Evolutionary conservation across 2,797 vertebrate genomes (phyloP).

Genomic region (Premnoplex brunnescens): DNA sequence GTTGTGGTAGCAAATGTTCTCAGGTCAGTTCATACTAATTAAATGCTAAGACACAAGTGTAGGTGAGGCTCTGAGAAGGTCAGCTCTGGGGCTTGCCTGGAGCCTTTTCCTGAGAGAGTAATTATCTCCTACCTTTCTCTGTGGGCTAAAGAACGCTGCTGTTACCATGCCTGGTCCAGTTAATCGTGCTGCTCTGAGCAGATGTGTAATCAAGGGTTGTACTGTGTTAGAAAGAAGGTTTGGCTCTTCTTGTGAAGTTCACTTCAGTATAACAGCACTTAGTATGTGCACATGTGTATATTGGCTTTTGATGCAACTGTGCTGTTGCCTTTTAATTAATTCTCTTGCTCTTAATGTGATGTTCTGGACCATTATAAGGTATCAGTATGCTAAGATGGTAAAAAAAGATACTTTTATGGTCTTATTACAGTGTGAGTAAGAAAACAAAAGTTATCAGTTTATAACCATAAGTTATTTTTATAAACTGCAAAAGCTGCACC

Average conservation of each 20-base stretch:
- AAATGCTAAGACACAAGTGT: background rate
- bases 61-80: background rate
- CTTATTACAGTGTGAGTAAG: background rate
- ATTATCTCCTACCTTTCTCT: background rate
- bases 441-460: background rate
- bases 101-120: background rate
- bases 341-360: background rate
- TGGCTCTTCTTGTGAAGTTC: background rate
- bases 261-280: background rate
- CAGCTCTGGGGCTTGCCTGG: background rate
- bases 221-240: background rate
- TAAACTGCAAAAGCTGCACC: background rate
- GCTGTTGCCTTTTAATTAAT: background rate
- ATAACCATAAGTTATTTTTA: background rate
- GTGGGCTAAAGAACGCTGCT: background rate
- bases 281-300: fast-evolving
- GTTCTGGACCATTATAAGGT: fast-evolving
- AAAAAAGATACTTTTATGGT: background rate
- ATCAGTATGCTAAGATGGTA: background rate
- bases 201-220: background rate
- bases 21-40: background rate
- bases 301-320: background rate
- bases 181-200: background rate
- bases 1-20: background rate
- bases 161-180: background rate